Evolutionary conservation across 1,140 invertebrate species (phyloP).

Genomic region (Prorops nasuta): DNA sequence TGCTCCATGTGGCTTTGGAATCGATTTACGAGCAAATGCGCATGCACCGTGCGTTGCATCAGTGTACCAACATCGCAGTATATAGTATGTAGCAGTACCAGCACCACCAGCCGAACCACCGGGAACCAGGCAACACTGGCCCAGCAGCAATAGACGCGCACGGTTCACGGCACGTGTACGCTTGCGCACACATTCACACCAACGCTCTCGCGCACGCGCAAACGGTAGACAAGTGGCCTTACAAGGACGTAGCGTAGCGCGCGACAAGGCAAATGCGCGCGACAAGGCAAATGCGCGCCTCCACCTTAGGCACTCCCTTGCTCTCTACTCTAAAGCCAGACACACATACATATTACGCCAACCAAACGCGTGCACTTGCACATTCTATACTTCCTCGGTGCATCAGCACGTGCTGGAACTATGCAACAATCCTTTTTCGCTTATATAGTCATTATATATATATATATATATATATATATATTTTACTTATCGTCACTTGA

Average conservation of each 20-base stretch:
- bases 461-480: too few species aligned
- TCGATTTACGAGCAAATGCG: slow-evolving; percentile 34
- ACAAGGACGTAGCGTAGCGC: slow-evolving; percentile 51
- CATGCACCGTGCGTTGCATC: slow-evolving; percentile 25
- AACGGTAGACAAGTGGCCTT: slow-evolving; percentile 51
- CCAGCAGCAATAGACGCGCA: background rate
- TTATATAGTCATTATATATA: too few species aligned
- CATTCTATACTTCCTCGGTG: background rate
- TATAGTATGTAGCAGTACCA: background rate
- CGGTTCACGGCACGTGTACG: slow-evolving; percentile 11
- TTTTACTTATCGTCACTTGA: too few species aligned
- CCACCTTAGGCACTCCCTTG: background rate
- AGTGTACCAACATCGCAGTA: too few species aligned
- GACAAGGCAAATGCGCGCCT: slow-evolving; percentile 5
- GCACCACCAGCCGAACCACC: slow-evolving; percentile 1
- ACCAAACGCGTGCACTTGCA: background rate
- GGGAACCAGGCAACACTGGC: background rate
- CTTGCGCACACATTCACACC: background rate
- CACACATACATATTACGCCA: too few species aligned
- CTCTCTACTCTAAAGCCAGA: too few species aligned
- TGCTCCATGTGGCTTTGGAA: slow-evolving; percentile 14
- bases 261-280: slow-evolving; percentile 19
- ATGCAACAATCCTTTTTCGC: background rate
- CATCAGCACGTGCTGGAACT: background rate
- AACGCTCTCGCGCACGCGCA: slow-evolving; percentile 16